Conservation (phyloP, 2,888 invertebrate species). For the Oxystoma pomonae region DNA sequence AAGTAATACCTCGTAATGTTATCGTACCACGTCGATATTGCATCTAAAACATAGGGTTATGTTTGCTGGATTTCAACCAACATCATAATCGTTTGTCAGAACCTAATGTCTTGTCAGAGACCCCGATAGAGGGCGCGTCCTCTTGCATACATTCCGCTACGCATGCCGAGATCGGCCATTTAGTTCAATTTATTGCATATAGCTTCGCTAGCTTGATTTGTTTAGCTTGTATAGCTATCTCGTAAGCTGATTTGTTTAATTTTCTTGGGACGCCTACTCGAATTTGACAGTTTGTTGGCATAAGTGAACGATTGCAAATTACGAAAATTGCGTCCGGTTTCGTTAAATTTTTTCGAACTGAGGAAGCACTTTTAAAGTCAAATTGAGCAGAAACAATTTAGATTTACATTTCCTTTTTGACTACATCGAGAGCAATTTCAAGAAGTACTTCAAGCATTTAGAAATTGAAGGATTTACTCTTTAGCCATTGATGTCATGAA, state of each 20-base stretch:
- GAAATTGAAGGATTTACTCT: no score
- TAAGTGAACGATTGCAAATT: conserved; percentile 11
- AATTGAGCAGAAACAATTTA: conserved; percentile 17
- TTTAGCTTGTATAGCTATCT: background rate
- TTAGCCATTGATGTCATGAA: no score
- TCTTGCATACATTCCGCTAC: conserved; percentile 9
- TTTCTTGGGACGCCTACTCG: conserved; percentile 23
- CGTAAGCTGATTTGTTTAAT: conserved; percentile 20
- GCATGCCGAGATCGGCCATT: conserved; percentile 8
- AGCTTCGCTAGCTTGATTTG: background rate
- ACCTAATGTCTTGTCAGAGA: conserved; percentile 28
- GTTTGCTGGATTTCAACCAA: conserved; percentile 49
- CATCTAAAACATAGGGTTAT: conserved; percentile 45
- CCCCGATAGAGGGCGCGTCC: conserved; percentile 22
- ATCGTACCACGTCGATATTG: background rate
- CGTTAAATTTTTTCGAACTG: conserved; percentile 18
- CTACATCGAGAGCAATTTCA: no score
- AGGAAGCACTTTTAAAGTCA: background rate
- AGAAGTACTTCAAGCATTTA: no score
- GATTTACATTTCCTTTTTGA: conserved; percentile 10
- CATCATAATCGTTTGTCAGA: conserved; percentile 49
- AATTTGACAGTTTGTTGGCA: conserved; percentile 26
- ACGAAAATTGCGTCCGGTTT: conserved; percentile 16
- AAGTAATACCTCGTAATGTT: no score
- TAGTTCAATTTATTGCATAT: background rate